phyloP scores from a whole-genome alignment of 2,797 vertebrate genomes.

The Muscicapa comitata region DNA sequence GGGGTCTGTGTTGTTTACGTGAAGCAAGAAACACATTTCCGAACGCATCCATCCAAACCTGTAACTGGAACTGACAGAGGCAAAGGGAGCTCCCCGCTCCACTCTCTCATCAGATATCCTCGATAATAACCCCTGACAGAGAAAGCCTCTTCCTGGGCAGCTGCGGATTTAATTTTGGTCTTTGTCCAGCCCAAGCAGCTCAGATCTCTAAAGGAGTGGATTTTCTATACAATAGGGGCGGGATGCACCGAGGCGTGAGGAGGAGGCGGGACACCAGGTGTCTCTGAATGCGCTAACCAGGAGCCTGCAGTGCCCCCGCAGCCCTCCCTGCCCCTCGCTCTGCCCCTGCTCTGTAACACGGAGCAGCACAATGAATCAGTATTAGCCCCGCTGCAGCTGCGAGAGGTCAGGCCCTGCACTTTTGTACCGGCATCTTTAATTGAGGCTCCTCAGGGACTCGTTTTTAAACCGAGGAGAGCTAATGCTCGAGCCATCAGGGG shows the following conservation, averaged over 20 bases:
- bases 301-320: background rate
- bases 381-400: conserved; percentile 20
- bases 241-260: conserved; percentile 17
- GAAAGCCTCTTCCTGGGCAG: conserved; percentile 24
- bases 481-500: background rate
- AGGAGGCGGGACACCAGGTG: conserved; percentile 34
- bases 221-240: background rate
- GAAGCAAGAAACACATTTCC: background rate
- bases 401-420: conserved; percentile 18
- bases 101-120: background rate
- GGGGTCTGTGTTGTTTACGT: background rate
- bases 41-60: background rate
- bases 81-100: accelerated
- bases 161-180: background rate
- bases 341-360: background rate
- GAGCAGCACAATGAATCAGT: conserved; percentile 13
- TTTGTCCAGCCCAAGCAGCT: conserved; percentile 28
- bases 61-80: conserved; percentile 31
- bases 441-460: conserved; percentile 10
- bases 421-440: conserved; percentile 23
- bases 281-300: conserved; percentile 42
- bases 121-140: background rate
- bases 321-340: background rate
- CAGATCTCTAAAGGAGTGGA: background rate
- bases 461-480: background rate